phyloP scores from a whole-genome alignment of 2,888 invertebrate species.

The Morinoia aosen region DNA sequence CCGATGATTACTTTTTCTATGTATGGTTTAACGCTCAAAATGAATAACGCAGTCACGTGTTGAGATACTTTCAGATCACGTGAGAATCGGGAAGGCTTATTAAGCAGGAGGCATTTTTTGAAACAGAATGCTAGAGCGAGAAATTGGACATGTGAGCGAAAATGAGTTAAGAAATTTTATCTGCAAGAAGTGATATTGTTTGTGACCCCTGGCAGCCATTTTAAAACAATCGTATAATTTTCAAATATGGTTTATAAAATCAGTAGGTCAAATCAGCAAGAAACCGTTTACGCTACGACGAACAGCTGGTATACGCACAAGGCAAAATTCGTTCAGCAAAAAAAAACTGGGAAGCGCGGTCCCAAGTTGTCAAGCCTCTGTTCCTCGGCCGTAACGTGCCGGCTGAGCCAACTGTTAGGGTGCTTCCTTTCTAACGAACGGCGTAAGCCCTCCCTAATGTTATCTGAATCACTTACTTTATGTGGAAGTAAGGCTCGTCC shows the following conservation, averaged over 20 bases:
- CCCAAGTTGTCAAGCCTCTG: slow-evolving; percentile 10
- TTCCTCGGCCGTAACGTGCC: background rate
- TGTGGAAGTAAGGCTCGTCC: background rate
- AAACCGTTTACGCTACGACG: background rate
- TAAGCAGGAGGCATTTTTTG: too few species aligned
- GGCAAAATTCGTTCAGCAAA: background rate
- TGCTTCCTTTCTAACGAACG: background rate
- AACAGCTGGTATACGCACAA: background rate
- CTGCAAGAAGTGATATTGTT: background rate
- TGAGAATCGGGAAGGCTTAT: background rate
- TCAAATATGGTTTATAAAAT: background rate
- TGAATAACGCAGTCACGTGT: too few species aligned
- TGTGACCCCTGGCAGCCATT: background rate
- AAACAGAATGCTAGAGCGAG: too few species aligned
- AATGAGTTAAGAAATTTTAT: background rate
- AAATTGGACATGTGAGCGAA: background rate
- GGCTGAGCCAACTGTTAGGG: background rate
- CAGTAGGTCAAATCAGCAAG: background rate
- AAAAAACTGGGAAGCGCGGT: background rate
- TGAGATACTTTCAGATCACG: background rate
- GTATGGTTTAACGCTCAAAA: too few species aligned
- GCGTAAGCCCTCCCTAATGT: background rate
- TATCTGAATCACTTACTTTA: background rate
- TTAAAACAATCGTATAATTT: background rate
- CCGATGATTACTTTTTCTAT: too few species aligned